A percentile compares a stretch with the other conserved stretches of the same genome.
Evolutionary conservation across 1,140 invertebrate genomes (phyloP).

Genomic region (Copidosoma floridanum): DNA sequence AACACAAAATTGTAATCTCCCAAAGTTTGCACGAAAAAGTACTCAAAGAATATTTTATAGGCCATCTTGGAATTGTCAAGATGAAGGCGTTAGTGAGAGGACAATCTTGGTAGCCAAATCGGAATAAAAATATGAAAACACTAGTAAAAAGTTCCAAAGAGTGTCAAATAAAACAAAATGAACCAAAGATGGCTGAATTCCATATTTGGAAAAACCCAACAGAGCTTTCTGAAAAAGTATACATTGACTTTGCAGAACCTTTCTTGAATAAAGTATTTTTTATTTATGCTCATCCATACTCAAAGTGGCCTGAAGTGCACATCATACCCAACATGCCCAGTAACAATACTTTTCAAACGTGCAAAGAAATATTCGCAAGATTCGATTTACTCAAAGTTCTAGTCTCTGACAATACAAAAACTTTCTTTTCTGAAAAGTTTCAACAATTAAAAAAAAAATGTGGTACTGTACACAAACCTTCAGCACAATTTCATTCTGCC

Average conservation of each 20-base stretch:
- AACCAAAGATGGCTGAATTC: constrained; percentile 25
- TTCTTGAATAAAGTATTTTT: constrained; percentile 26
- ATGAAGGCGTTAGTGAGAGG: constrained; percentile 57
- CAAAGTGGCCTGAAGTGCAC: constrained; percentile 37
- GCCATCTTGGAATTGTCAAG: constrained; percentile 55
- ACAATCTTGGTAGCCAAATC: constrained; percentile 56
- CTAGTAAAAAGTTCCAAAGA: constrained; percentile 41
- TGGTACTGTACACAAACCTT: neutral
- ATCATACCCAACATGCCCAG: neutral
- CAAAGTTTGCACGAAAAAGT: constrained; percentile 37
- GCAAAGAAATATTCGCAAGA: neutral
- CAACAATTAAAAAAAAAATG: neutral
- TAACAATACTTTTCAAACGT: neutral
- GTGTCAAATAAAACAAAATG: constrained; percentile 28
- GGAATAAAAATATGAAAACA: constrained; percentile 52
- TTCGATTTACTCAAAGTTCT: neutral
- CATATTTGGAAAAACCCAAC: constrained; percentile 25
- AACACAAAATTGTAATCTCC: constrained; percentile 44
- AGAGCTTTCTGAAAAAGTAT: constrained; percentile 27
- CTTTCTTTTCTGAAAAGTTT: neutral
- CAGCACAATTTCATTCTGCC: constrained; percentile 17
- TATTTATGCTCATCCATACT: constrained; percentile 34
- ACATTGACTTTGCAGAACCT: constrained; percentile 39
- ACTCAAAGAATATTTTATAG: constrained; percentile 49
- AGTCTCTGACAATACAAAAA: neutral